Base-by-base conservation (phyloP, 1,140 invertebrate genomes). In the Drosophila lacertosa region DNA sequence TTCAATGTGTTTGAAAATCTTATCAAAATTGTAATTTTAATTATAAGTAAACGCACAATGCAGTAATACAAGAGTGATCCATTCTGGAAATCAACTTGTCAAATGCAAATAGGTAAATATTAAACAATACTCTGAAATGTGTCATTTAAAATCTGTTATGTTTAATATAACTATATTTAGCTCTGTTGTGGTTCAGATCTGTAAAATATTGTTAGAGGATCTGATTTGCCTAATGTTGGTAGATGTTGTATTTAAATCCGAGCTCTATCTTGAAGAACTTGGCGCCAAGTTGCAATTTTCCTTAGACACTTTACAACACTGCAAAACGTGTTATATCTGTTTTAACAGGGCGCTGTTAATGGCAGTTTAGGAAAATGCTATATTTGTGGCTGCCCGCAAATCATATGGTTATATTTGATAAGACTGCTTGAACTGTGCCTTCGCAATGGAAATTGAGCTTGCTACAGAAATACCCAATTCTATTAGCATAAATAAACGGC, bases 371-470 rank as follows among this genome's bases (percentile, higher is more conserved):
- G 11, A 16, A 13, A 18, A 39, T 69, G 66, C 50, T 5, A 35
- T 4, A 3, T 20, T 15, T 44, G 15, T 20, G 10, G 26, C 3
- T 18, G 33, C 10, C 26, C 20, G 26, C 16, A 18, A 1, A 55
- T 55, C 66, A 69, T 69, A 64, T 64, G 66, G 32, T 42, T 48
- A 40, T 15, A 35, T 45, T 32, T 40, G 53, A 69, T 69, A 54
- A 64, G 10, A 42, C 42, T 35, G 13, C 22, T 5, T 33, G n/a
- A 13, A 24, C 6, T 39, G 45, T 51, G 45, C 35, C 22, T 13
- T 60, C 37, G 66, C 42, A 16, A 83, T 83, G 79, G 80, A 75
- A 75, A 32, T 79, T 64, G 39, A 42, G 57, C 32, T 57, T 26
- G 39, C 33, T 35, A 5, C 20, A 48, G 32, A 71, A 71, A 29